Evolutionary conservation across 2,113 vertebrate species (phyloP).

Genomic region (Oryzias celebensis): DNA sequence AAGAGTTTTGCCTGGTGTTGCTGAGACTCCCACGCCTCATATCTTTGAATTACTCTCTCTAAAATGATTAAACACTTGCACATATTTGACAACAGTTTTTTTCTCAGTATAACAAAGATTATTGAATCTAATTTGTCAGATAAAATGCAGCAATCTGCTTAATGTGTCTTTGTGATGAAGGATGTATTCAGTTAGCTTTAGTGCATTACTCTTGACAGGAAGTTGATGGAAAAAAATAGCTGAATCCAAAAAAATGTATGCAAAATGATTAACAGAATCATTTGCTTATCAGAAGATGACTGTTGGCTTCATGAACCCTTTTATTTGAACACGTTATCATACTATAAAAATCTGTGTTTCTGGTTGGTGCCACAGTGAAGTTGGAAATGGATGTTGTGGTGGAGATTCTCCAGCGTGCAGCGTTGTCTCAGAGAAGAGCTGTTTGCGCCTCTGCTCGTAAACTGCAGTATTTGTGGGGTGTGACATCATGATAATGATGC

Average conservation of each 20-base stretch:
- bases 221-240: not conserved
- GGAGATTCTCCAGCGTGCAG: not conserved
- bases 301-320: constrained; percentile 8
- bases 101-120: constrained; percentile 7
- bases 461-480: not conserved
- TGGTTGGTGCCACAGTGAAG: constrained; percentile 4
- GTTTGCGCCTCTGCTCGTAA: not conserved
- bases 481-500: not conserved
- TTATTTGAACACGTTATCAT: too few relatives aligned
- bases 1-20: constrained; percentile 17
- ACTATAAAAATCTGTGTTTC: not conserved
- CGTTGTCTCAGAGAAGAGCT: constrained; percentile 24
- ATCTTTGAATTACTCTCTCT: constrained; percentile 45
- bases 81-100: constrained; percentile 35
- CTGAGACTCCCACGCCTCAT: constrained; percentile 12
- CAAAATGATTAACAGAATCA: constrained; percentile 1
- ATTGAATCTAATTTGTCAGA: not conserved
- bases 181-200: not conserved
- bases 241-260: constrained; percentile 10
- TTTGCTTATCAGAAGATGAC: not conserved
- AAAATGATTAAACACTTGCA: constrained; percentile 51
- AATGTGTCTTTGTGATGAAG: not conserved
- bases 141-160: not conserved
- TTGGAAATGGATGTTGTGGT: constrained; percentile 4
- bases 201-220: not conserved